These are phyloP conservation scores for Heliconius cydno DNA, from an alignment of 2,888 invertebrate species.

Conservation along the genomic window DNA sequence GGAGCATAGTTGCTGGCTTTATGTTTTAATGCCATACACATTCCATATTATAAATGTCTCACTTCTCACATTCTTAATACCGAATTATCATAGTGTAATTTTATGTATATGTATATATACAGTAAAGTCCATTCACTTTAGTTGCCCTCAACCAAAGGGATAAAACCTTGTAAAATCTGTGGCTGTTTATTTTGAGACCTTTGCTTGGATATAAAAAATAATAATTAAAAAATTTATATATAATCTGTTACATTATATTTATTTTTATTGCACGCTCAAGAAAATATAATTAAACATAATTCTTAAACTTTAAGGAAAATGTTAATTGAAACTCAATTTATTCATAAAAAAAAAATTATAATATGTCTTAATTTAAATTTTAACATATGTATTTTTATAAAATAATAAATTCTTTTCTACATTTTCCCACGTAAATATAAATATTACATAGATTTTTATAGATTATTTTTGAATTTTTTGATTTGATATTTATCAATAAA, in stretches of 20 bases:
- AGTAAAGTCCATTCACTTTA: slow-evolving; percentile 30
- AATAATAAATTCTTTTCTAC: background rate
- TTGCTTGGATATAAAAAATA: background rate
- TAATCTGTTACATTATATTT: background rate
- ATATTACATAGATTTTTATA: background rate
- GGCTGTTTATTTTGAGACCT: background rate
- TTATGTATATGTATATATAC: slow-evolving; percentile 1
- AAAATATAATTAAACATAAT: background rate
- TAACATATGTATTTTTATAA: background rate
- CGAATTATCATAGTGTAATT: slow-evolving; percentile 20
- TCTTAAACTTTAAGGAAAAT: background rate
- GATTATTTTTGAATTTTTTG: background rate
- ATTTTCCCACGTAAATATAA: slow-evolving; percentile 12
- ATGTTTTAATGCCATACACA: background rate
- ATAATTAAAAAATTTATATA: slow-evolving; percentile 4
- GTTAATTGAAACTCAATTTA: background rate
- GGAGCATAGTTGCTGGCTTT: background rate
- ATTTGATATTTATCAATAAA: background rate
- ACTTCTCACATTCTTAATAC: slow-evolving; percentile 6
- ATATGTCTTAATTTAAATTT: background rate
- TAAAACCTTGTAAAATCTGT: slow-evolving; percentile 23
- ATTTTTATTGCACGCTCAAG: background rate
- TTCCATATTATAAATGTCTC: slow-evolving; percentile 19
- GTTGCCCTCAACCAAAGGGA: slow-evolving; percentile 30
- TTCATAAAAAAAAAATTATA: background rate